Evolutionary conservation across 2,113 vertebrate genomes (phyloP), one percentile per base, ranked within the genome.

Genomic region (Motacilla alba): DNA sequence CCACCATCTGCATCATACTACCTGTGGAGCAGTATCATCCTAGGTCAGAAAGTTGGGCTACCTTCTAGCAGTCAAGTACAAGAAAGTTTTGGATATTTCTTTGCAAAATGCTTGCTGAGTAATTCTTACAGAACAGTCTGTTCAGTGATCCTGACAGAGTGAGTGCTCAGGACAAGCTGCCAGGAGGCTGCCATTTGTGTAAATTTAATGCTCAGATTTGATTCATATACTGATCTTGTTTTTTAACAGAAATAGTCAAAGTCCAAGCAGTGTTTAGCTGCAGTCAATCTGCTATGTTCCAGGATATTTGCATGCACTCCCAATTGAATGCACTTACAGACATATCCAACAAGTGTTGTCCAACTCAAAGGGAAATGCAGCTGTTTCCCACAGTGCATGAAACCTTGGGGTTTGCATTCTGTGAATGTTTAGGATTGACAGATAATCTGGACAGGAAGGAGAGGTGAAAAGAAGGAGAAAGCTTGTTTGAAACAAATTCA

Each of bases 401-500:
- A 76, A 66, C 19, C 39, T 59, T 27, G 27, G 14, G 2, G 10
- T 62, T 77, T 85, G 26, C 46, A 64, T 88, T 86, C 59, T 67
- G 47, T 41, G 33, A 66, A 55, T 0, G 0, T 62, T 56, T 76
- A n/a, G 50, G 41, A 80, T 69, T 81, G 64, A 59, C 46, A 80
- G 39, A 41, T 19, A 73, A 56, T 41, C 41, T 55, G 31, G 13
- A 83, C 17, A 81, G 37, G 22, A 74, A 89, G 28, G 22, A 87
- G 26, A 66, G 44, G 39, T 74, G 46, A 81, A 89, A 81, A 85
- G 82, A 9, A 86, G 63, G 49, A 79, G 79, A 69, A 80, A 78
- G 26, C 23, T 60, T 67, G 26, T 49, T 83, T 8, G 12, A 95
- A 85, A 90, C 23, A 72, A 74, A 88, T 46, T 76, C 13, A 83